Evolutionary conservation across 2,888 invertebrate species (phyloP).

Genomic region (Peribatodes rhomboidaria): DNA sequence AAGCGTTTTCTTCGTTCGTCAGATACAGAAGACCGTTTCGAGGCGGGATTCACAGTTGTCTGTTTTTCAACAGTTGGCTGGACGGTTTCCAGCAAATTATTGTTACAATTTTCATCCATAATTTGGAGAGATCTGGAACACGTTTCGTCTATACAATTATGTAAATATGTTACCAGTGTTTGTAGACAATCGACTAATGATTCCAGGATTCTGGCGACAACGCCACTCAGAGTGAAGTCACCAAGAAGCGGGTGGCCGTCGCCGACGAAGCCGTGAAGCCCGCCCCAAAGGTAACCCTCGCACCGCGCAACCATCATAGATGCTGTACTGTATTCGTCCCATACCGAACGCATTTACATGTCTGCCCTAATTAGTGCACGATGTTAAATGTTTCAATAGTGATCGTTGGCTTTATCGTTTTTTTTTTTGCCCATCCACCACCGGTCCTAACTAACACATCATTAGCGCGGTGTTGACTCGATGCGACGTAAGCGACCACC

Average conservation of each 20-base stretch:
- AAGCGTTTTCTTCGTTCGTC: not conserved
- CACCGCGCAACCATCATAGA: not conserved
- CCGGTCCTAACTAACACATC: constrained; percentile 36
- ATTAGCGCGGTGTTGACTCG: constrained; percentile 11
- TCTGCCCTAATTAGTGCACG: constrained; percentile 41
- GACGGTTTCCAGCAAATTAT: too few species aligned
- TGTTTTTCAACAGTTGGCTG: too few species aligned
- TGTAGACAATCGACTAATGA: not conserved
- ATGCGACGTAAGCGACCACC: not conserved
- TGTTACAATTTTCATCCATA: too few species aligned
- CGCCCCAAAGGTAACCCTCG: constrained; percentile 69
- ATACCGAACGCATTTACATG: constrained; percentile 12
- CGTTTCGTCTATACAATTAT: too few species aligned
- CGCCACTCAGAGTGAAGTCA: constrained; percentile 70
- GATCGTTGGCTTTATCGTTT: constrained; percentile 64
- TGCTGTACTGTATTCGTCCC: not conserved
- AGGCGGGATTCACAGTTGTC: not conserved
- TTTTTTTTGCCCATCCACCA: constrained; percentile 61
- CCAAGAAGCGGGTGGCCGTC: constrained; percentile 75
- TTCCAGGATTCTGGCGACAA: constrained; percentile 76
- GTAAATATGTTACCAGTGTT: not conserved
- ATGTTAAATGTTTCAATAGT: constrained; percentile 38
- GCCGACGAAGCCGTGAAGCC: constrained; percentile 71
- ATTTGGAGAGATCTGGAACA: too few species aligned
- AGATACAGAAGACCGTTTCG: not conserved